phyloP scores from a whole-genome alignment of 2,797 vertebrate species.

The Chlorospingus flavigularis region DNA sequence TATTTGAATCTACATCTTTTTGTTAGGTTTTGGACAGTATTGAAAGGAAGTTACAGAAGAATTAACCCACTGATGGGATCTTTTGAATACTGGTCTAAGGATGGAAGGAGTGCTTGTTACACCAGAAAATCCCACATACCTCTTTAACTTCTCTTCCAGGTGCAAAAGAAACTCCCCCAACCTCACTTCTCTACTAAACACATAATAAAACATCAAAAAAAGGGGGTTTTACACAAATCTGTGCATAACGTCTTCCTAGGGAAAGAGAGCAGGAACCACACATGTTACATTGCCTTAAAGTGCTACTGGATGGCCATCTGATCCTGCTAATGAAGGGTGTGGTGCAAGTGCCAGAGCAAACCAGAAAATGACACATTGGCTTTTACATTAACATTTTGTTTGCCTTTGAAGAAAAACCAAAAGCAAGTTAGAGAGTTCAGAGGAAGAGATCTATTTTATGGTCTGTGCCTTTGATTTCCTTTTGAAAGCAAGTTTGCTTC shows the following conservation, averaged over 20 bases:
- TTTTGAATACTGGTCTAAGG: neutral
- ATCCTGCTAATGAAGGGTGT: neutral
- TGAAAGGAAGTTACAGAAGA: neutral
- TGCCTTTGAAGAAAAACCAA: neutral
- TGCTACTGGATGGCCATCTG: neutral
- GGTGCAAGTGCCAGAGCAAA: neutral
- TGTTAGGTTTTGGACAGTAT: neutral
- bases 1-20: neutral
- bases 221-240: neutral
- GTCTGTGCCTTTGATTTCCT: neutral
- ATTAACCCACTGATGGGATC: neutral
- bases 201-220: conserved; percentile 37
- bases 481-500: neutral
- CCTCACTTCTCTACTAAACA: neutral
- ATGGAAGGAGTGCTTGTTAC: neutral
- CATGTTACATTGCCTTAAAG: neutral
- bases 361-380: neutral
- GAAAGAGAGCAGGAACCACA: neutral
- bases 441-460: neutral
- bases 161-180: neutral
- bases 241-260: neutral
- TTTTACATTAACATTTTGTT: neutral
- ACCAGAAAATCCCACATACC: neutral
- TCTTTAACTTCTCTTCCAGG: neutral
- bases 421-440: neutral